Base-by-base conservation (phyloP, 2,888 invertebrate genomes). In the Agapostemon virescens region DNA sequence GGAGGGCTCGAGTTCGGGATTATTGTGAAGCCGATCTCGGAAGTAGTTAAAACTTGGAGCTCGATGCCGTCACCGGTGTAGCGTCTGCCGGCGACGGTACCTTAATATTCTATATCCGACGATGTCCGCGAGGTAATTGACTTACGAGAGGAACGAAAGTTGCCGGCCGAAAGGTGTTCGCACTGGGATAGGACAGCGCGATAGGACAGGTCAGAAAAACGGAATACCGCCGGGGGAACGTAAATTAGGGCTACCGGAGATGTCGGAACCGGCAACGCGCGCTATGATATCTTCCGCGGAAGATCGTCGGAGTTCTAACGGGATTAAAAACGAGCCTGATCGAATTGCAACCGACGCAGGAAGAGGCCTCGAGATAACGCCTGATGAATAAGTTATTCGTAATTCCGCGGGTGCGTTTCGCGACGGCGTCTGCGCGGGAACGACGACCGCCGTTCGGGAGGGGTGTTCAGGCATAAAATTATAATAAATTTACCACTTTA, bases 1-100 rank as follows among this genome's bases (percentile, higher is more conserved):
- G 84, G 69, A 49, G 67, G 61, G 63, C 68, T 2, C 55, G 80
- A 75, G 74, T 69, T 66, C 63, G 79, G 75, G 77, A 86, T 87
- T 87, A 86, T 87, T 87, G 84, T 84, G 81, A 82, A 84, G 77
- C 79, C 82, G 79, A 83, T 86, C 87, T 87, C 87, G 85, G 85
- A 87, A 87, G 85, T 87, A 87, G 87, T 87, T 87, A 87, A 87
- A 87, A 87, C 87, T 87, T 87, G 84, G 78, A 58, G 74, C 83
- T 81, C 77, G 75, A 74, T 79, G 74, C 84, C 55, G 61, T 72
- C 69, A 76, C 74, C 61, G 71, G 52, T 42, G 79, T 64, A 70
- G 77, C 75, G 77, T 77, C 77, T 78, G 83, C 79, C 69, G 78
- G 74, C 77, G 80, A 69, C 81, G 85, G 45, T 78, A 74, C 83